phyloP scores from a whole-genome alignment of 2,888 invertebrate species.

The Sesia apiformis region DNA sequence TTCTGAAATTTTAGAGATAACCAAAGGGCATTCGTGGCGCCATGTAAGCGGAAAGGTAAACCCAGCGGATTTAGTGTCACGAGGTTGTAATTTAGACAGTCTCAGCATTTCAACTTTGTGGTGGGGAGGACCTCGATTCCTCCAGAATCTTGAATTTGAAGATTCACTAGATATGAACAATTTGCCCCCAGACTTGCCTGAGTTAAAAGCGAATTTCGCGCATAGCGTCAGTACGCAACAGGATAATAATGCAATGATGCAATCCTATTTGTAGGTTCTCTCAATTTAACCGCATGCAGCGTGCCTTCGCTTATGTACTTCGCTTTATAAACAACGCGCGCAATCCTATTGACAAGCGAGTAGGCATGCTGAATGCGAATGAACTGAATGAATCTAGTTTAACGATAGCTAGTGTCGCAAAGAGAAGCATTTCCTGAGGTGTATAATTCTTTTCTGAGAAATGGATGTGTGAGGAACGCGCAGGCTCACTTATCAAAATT shows the following conservation, averaged over 20 bases:
- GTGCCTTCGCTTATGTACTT: slow-evolving; percentile 5
- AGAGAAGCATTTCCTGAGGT: neutral
- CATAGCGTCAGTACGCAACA: neutral
- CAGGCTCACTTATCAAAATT: neutral
- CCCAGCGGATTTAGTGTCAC: slow-evolving; percentile 4
- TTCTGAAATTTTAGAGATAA: slow-evolving; percentile 6
- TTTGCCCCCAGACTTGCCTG: too few species aligned
- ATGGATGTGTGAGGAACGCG: neutral
- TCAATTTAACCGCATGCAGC: slow-evolving; percentile 4
- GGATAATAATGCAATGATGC: neutral
- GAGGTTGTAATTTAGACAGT: neutral
- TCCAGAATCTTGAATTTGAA: too few species aligned
- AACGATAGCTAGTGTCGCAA: neutral
- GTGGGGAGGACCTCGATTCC: slow-evolving; percentile 1
- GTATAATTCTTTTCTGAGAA: neutral
- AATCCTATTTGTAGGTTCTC: too few species aligned
- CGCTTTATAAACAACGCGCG: slow-evolving; percentile 5
- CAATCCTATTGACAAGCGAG: neutral
- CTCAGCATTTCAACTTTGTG: neutral
- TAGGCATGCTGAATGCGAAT: neutral
- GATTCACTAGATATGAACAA: too few species aligned
- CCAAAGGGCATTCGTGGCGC: neutral
- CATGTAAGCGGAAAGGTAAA: slow-evolving; percentile 1
- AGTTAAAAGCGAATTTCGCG: neutral
- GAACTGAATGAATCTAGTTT: neutral